Base-by-base conservation (phyloP, 1,140 invertebrate genomes). In the Hyles vespertilio region DNA sequence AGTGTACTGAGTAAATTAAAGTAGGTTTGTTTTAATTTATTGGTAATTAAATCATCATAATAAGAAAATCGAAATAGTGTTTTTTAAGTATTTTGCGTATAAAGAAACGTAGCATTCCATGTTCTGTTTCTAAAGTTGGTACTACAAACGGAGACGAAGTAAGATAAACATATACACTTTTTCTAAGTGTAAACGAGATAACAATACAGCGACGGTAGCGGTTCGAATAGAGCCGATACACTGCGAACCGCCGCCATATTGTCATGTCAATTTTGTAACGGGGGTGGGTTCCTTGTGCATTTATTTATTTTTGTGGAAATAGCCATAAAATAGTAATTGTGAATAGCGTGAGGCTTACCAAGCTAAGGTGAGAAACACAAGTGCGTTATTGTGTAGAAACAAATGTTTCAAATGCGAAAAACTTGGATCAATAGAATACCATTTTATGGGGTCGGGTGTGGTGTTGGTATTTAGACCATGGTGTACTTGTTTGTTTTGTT, bases 391-490 rank as follows among this genome's bases (percentile, higher is more conserved):
- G 46, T 48, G 7, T 64, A 69, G 22, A 22, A 22, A 22, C 22
- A 22, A 22, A 22, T 22, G 22, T 22, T 22, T 67, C 33, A 63
- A 73, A 73, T 73, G 65, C 52, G 59, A 59, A 63, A 51, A 48
- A 40, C 22, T 56, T 56, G 2, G 59, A 69, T 64, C 58, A 67
- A 65, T 70, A 61, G 61, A 54, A 44, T 44, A 11, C 32, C 43
- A 65, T 58, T 60, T 65, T 65, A 65, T 58, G 63, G 51, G 58
- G 61, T 79, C 84, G 84, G 84, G 83, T 85, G 83, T 87, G 84
- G 84, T 85, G 81, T 83, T 85, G 82, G 81, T 83, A 85, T 84
- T 82, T 81, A 83, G 80, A 78, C 73, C 76, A 83, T 66, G 63
- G 67, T 63, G 67, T 75, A 71, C 61, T 84, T 82, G 77, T 85